Percentiles rank a stretch among this genome's conserved stretches.
These are phyloP conservation scores for Watersipora subatra DNA, from an alignment of 1,140 invertebrate genomes.

Conservation along the genomic window DNA sequence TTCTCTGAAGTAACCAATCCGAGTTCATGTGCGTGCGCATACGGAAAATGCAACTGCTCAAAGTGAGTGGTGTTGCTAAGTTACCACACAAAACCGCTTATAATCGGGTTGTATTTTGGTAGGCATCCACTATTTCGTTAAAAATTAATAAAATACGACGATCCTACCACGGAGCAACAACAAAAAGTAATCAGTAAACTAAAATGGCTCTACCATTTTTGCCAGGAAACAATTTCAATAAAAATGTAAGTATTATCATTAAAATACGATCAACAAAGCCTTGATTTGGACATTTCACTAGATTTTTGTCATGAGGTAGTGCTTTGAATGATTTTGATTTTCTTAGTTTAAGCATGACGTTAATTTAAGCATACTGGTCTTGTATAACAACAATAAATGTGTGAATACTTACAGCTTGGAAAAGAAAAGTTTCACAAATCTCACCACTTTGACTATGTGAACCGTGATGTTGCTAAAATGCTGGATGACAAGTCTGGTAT, in stretches of 20 bases:
- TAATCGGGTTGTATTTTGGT: too few species aligned
- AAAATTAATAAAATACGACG: too few species aligned
- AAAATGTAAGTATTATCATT: conserved; percentile 13
- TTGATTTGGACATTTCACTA: not conserved
- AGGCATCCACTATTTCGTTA: too few species aligned
- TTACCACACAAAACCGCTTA: too few species aligned
- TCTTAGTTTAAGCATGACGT: not conserved
- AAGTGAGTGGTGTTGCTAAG: too few species aligned
- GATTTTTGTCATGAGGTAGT: not conserved
- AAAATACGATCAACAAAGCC: not conserved
- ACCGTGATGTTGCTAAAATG: conserved; percentile 32
- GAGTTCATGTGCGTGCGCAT: too few species aligned
- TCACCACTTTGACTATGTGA: conserved; percentile 38
- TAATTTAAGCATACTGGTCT: not conserved
- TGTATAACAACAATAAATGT: not conserved
- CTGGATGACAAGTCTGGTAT: conserved; percentile 36
- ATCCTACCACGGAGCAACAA: too few species aligned
- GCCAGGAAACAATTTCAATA: conserved; percentile 17
- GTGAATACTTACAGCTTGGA: conserved; percentile 29
- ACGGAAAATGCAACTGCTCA: too few species aligned
- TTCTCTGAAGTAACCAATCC: too few species aligned
- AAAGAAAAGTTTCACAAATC: conserved; percentile 39
- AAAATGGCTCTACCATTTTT: conserved; percentile 21
- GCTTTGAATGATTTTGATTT: not conserved
- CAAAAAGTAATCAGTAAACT: too few species aligned